Conservation (phyloP, 2,797 vertebrate species). For the Luscinia luscinia region DNA sequence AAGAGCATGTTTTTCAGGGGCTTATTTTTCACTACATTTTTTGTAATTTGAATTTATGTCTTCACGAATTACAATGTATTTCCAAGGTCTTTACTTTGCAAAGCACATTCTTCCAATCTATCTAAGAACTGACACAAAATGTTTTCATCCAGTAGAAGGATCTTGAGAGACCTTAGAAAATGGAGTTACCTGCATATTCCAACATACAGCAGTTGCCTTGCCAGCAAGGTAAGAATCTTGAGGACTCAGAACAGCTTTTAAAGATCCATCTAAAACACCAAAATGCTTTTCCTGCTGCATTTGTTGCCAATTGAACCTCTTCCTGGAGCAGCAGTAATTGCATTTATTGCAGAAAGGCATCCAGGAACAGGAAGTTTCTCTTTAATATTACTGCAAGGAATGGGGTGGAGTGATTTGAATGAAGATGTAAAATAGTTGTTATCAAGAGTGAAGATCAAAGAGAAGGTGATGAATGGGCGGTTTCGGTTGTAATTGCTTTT, state of each 20-base stretch:
- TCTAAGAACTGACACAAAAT: neutral
- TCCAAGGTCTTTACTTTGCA: neutral
- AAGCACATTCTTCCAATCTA: neutral
- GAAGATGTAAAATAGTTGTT: constrained; percentile 21
- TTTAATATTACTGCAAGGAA: constrained; percentile 41
- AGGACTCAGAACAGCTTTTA: neutral
- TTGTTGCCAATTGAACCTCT: neutral
- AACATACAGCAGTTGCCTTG: neutral
- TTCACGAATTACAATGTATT: neutral
- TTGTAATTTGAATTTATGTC: neutral
- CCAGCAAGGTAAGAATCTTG: neutral
- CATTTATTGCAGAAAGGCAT: constrained; percentile 3
- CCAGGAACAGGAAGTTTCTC: constrained; percentile 37
- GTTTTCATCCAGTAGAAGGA: neutral
- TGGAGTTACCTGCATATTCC: neutral
- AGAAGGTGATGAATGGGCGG: neutral
- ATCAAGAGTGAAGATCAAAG: constrained; percentile 37
- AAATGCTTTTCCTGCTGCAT: neutral
- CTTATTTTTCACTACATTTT: neutral
- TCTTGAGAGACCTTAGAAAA: neutral
- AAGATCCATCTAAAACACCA: neutral
- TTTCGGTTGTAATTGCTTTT: constrained; percentile 20
- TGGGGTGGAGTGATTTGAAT: constrained; percentile 40
- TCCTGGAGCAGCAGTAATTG: neutral
- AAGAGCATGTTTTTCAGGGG: neutral